Base-by-base conservation (phyloP, 2,797 vertebrate genomes). In the Pantherophis alleghaniensis region DNA sequence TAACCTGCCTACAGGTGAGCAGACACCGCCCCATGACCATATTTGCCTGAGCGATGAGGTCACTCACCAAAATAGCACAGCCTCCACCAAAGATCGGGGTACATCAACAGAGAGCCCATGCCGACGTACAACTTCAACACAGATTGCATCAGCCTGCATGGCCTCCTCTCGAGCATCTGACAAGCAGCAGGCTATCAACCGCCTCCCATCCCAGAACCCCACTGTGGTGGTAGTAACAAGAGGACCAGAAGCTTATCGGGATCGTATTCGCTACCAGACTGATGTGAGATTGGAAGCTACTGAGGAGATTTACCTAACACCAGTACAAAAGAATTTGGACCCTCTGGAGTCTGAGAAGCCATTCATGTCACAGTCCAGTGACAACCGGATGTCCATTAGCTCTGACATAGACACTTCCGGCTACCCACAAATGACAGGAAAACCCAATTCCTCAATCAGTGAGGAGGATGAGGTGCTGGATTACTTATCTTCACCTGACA, bases 251-350 rank as follows among this genome's bases (percentile, higher is more conserved):
- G 96, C 97, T 93, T 98, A 99, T 92, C 98, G 98, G 87, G 99
- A 99, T 94, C 98, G 98, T 95, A 98, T 98, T 96, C 98, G 98
- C 95, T 99, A 99, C 97, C 99, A 99, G 97, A 98, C 98, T 0
- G 98, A 99, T 0, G 98, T 99, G 95, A 98, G 98, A 79, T 96
- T 99, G 47, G 99, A 99, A 94, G 98, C 99, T 90, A 99, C 99
- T 0, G 99, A 99, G 97, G 99, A 99, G 97, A 99, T 99, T 95
- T 99, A 99, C 95, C 97, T 99, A 95, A 99, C 99, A 0, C 99
- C 99, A 0, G 98, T 99, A 92, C 99, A 98, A 97, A 98, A 98
- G 91, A 98, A 98, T 7, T 98, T 98, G 0, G 98, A 92, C 96
- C 98, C 97, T 22, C 97, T 90, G 90, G 95, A 94, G 97, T 97